A percentile compares a stretch with the other conserved stretches of the same genome.
Conservation (phyloP, 2,797 vertebrate genomes). For the Kryptopterus vitreolus region DNA sequence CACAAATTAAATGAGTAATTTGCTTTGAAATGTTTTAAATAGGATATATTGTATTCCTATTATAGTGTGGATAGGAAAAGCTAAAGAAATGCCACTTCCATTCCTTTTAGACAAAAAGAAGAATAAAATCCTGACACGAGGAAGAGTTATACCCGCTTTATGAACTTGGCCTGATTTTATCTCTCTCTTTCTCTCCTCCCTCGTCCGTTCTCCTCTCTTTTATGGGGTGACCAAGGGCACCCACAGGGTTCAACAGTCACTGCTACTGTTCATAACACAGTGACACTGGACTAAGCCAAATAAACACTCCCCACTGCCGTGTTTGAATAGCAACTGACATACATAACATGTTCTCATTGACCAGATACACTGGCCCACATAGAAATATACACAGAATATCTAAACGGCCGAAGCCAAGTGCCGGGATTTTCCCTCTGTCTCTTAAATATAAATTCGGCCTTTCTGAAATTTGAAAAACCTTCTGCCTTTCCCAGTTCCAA, state of each 20-base stretch:
- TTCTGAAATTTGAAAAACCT: no score
- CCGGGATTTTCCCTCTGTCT: slow-evolving; percentile 49
- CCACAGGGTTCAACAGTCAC: slow-evolving; percentile 46
- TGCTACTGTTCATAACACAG: slow-evolving; percentile 55
- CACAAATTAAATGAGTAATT: neutral
- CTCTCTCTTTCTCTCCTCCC: slow-evolving; percentile 48
- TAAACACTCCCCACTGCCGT: slow-evolving; percentile 51
- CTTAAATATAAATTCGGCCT: neutral
- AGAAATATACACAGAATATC: neutral
- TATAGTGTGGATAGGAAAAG: no score
- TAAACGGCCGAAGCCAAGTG: neutral
- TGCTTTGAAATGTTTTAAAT: neutral
- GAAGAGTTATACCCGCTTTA: slow-evolving; percentile 43
- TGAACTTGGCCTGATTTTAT: slow-evolving; percentile 56
- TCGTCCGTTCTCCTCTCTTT: slow-evolving; percentile 37
- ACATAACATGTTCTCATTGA: slow-evolving; percentile 34
- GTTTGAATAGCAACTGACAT: slow-evolving; percentile 46
- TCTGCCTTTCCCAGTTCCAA: slow-evolving; percentile 25
- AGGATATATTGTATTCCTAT: neutral
- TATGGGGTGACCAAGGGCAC: slow-evolving; percentile 48
- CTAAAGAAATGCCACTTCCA: neutral
- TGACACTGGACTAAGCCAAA: slow-evolving; percentile 46
- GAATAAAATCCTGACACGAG: slow-evolving; percentile 24
- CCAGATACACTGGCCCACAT: slow-evolving; percentile 18
- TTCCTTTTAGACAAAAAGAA: slow-evolving; percentile 40